Conservation (phyloP, 1,140 invertebrate genomes). For the Drosophila funebris region DNA sequence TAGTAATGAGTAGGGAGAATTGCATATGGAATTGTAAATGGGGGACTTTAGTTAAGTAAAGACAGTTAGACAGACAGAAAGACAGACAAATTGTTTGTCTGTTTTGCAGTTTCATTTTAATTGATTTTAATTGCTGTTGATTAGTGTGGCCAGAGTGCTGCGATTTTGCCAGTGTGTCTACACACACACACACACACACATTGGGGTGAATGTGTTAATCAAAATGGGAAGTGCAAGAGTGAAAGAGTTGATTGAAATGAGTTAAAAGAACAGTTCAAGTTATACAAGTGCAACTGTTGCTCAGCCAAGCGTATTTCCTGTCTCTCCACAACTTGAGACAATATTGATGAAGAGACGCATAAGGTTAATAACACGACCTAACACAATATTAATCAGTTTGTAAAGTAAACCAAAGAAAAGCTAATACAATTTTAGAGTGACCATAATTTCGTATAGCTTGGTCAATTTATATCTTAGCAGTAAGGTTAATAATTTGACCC, state of each 20-base stretch:
- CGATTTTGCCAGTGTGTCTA: slow-evolving; percentile 10
- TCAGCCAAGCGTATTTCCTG: slow-evolving; percentile 7
- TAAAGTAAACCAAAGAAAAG: background rate
- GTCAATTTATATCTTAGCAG: background rate
- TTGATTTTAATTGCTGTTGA: slow-evolving; percentile 79
- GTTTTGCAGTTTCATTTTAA: slow-evolving; percentile 65
- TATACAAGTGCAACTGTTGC: background rate
- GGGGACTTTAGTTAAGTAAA: background rate
- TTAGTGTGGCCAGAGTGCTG: slow-evolving; percentile 50
- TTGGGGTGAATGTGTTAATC: slow-evolving; percentile 26
- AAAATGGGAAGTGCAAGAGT: slow-evolving; percentile 30
- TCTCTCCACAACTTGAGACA: background rate
- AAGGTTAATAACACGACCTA: slow-evolving; percentile 5
- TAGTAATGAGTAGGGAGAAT: background rate
- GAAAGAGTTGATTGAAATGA: slow-evolving; percentile 27
- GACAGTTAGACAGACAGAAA: background rate
- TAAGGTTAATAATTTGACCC: background rate
- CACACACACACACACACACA: background rate
- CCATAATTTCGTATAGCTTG: background rate
- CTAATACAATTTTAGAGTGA: background rate
- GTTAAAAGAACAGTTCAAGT: background rate
- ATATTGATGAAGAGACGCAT: background rate
- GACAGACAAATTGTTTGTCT: slow-evolving; percentile 49
- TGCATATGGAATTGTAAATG: background rate
- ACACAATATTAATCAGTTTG: background rate